These are phyloP conservation scores for Penaeus vannamei DNA, from an alignment of 1,140 invertebrate genomes.

Conservation along the genomic window DNA sequence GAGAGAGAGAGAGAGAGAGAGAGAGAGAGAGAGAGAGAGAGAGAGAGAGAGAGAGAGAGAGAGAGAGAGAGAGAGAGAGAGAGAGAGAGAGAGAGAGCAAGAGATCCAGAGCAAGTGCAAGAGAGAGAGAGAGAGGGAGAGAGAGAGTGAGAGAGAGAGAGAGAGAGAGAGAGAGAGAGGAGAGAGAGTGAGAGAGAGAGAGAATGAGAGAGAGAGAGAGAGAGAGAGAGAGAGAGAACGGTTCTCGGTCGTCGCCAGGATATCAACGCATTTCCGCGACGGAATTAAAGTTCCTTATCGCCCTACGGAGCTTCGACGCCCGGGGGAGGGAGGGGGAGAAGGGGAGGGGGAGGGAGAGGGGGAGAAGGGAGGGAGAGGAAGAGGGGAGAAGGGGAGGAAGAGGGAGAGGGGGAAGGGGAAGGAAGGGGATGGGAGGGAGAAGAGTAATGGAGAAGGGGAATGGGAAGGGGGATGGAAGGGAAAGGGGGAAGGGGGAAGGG, in stretches of 20 bases:
- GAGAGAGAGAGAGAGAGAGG: background rate
- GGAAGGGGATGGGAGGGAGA: too few species aligned
- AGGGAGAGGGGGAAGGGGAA: too few species aligned
- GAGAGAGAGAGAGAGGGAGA: background rate
- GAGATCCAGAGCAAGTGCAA: too few species aligned
- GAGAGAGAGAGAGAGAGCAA: background rate
- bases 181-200: background rate
- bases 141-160: background rate
- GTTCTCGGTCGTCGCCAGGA: conserved; percentile 20
- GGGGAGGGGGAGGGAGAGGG: background rate
- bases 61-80: background rate
- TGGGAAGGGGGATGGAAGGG: background rate
- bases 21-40: conserved; percentile 39
- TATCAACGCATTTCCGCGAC: conserved; percentile 44
- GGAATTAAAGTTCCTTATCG: conserved; percentile 55
- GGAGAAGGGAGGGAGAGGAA: too few species aligned
- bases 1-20: conserved; percentile 12
- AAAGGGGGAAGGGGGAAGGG: background rate
- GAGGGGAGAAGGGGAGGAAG: too few species aligned
- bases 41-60: conserved; percentile 35
- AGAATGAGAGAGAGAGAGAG: conserved; percentile 9
- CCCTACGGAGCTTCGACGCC: conserved; percentile 26
- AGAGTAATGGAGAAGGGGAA: too few species aligned
- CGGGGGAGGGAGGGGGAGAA: background rate
- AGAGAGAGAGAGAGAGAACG: background rate